Evolutionary conservation across 1,140 invertebrate genomes (phyloP).

Genomic region (Eupristina koningsbergeri): DNA sequence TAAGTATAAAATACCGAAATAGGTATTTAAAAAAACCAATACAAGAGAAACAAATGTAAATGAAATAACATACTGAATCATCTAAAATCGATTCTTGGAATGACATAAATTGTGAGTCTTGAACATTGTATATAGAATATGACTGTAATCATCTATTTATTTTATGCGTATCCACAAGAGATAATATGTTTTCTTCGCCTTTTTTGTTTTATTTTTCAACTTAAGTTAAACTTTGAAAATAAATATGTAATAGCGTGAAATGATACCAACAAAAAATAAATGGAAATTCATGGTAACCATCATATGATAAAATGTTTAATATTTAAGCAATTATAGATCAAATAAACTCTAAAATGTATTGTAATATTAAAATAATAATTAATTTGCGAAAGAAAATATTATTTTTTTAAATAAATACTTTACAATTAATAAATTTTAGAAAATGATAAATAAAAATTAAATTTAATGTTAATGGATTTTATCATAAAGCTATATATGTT

Average conservation of each 20-base stretch:
- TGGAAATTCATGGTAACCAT: not conserved
- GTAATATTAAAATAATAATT: slow-evolving; percentile 5
- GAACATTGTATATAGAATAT: not conserved
- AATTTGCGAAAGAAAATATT: not conserved
- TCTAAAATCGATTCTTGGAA: no score
- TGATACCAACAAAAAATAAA: not conserved
- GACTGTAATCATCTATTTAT: not conserved
- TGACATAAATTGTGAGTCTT: not conserved
- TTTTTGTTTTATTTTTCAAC: not conserved
- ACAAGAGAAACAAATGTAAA: no score
- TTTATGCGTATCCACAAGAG: not conserved
- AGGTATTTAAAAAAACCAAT: no score
- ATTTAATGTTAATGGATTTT: no score
- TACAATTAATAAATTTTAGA: not conserved
- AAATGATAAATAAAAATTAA: no score
- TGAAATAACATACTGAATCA: no score
- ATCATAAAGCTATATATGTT: no score
- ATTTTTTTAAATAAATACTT: not conserved
- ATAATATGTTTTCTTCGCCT: not conserved
- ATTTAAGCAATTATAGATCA: not conserved
- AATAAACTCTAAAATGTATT: not conserved
- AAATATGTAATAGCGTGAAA: not conserved
- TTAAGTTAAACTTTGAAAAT: not conserved
- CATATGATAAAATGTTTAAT: slow-evolving; percentile 5
- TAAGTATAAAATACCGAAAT: no score